A percentile compares a stretch with the other conserved stretches of the same genome.
phyloP scores from a whole-genome alignment of 1,140 invertebrate species.

The Phthorimaea operculella region DNA sequence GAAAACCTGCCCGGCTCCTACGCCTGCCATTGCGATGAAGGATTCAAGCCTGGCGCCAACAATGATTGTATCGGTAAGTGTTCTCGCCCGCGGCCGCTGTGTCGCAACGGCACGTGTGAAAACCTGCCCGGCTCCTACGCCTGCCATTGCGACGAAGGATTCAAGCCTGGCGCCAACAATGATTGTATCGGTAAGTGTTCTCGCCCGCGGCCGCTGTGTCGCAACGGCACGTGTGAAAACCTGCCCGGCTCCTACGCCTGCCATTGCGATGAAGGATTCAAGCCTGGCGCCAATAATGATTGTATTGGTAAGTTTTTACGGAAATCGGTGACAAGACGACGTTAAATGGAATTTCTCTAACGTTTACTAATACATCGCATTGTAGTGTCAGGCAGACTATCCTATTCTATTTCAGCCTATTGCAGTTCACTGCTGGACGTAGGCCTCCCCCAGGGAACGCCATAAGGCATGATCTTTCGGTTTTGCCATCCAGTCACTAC shows the following conservation, averaged over 20 bases:
- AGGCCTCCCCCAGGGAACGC: no score
- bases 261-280: conserved; percentile 83
- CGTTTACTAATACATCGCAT: no score
- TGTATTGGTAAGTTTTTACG: conserved; percentile 76
- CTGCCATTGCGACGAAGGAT: conserved; percentile 84
- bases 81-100: conserved; percentile 66
- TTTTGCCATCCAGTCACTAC: no score
- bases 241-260: conserved; percentile 81
- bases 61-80: conserved; percentile 83
- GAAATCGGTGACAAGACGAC: no score
- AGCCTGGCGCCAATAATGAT: conserved; percentile 85
- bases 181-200: conserved; percentile 82
- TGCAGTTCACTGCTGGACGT: no score
- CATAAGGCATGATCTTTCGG: no score
- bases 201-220: conserved; percentile 71
- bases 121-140: conserved; percentile 81
- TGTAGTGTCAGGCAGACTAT: no score
- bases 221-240: conserved; percentile 87
- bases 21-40: conserved; percentile 82
- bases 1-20: conserved; percentile 81
- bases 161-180: conserved; percentile 83
- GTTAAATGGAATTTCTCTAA: no score
- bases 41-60: conserved; percentile 84
- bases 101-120: conserved; percentile 86
- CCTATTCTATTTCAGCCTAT: no score